Percentiles rank a stretch among this genome's conserved stretches.
These are phyloP conservation scores for Zaprionus gabonicus DNA, from an alignment of 1,140 invertebrate species.

Conservation along the genomic window DNA sequence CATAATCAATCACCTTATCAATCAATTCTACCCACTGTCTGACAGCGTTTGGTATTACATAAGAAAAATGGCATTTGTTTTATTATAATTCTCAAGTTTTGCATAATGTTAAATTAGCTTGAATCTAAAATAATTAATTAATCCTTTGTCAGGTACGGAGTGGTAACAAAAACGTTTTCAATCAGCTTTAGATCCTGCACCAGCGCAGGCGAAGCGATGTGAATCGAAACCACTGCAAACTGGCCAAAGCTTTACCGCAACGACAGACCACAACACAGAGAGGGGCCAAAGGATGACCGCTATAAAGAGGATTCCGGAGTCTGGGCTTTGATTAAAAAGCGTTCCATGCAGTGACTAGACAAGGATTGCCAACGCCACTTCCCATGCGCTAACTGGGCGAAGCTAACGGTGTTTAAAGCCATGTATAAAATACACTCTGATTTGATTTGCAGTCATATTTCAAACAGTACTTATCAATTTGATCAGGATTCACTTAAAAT, in stretches of 20 bases:
- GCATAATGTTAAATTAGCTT: constrained; percentile 1
- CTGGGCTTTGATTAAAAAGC: constrained; percentile 42
- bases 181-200: background rate
- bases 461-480: too few relatives aligned
- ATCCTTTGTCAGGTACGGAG: background rate
- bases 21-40: background rate
- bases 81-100: background rate
- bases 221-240: constrained; percentile 11
- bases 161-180: constrained; percentile 14
- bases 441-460: too few relatives aligned
- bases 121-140: background rate
- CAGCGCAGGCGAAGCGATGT: background rate
- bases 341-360: constrained; percentile 26
- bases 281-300: constrained; percentile 1
- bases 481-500: too few relatives aligned
- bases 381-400: background rate
- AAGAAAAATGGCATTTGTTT: background rate
- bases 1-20: background rate
- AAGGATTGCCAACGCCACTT: constrained; percentile 1
- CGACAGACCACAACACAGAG: constrained; percentile 28
- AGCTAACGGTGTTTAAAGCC: too few relatives aligned
- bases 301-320: constrained; percentile 16
- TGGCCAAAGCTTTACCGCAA: constrained; percentile 9
- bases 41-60: background rate
- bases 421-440: too few relatives aligned